Base-by-base conservation (phyloP, 2,113 vertebrate genomes). In the Nanorana parkeri region DNA sequence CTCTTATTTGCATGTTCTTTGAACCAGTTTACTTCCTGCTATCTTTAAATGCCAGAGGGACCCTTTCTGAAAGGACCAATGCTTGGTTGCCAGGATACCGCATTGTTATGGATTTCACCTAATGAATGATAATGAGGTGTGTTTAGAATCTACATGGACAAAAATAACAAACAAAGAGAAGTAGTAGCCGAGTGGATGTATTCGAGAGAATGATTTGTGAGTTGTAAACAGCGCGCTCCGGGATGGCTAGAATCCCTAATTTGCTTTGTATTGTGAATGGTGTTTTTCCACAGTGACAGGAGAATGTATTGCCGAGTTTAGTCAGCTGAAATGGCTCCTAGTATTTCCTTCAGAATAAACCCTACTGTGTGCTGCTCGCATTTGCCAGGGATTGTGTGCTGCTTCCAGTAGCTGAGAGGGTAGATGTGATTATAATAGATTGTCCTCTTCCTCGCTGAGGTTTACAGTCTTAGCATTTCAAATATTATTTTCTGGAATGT, bases 81-180 rank as follows among this genome's bases (percentile, higher is more conserved):
- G 72, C 0, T 0, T 76, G 17, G 84, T 88, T 90, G 85, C 86
- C 78, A 86, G 84, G 86, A 74, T 81, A 84, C 85, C 77, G 32
- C 63, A 55, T 75, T 84, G 24, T 83, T 86, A 82, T 3, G 29
- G 16, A 21, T 87, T 86, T 86, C 81, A 84, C 58, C 68, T 85
- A 81, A 51, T 81, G 86, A 87, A 88, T 84, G 86, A 81, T 78
- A 83, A 87, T 84, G 83, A 84, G 54, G 23, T 83, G n/a, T 63
- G 83, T 83, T 86, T 85, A 47, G 71, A 26, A 36, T 71, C 47
- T 68, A 23, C 54, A 68, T 56, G 21, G 54, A 24, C 1, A 4
- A 58, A 67, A 78, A 54, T n/a, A 17, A 1, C 47, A 3, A 56
- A 67, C 69, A 69, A 47, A 13, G 3, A 56, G 13, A 47, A 47